phyloP scores from a whole-genome alignment of 1,140 invertebrate genomes.

The Leptopilina boulardi region DNA sequence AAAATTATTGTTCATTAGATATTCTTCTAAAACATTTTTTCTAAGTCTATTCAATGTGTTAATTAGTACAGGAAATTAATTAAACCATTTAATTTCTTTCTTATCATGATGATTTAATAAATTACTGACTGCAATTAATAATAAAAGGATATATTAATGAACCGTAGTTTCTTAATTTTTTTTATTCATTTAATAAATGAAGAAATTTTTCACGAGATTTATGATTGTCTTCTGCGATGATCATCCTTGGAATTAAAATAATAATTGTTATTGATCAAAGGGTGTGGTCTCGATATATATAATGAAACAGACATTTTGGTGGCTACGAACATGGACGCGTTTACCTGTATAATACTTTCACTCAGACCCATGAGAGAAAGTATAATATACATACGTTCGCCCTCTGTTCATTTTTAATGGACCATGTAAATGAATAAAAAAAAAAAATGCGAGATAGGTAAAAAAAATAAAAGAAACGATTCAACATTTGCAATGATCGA shows the following conservation, averaged over 20 bases:
- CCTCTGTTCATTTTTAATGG: slow-evolving; percentile 45
- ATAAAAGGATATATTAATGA: no score
- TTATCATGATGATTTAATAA: no score
- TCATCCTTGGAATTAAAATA: neutral
- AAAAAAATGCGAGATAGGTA: neutral
- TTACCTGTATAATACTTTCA: slow-evolving; percentile 58
- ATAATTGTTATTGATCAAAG: slow-evolving; percentile 35
- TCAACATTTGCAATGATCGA: neutral
- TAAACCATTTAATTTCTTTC: no score
- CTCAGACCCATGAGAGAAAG: slow-evolving; percentile 54
- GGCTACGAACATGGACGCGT: slow-evolving; percentile 32
- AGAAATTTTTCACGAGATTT: no score
- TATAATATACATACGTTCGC: slow-evolving; percentile 42
- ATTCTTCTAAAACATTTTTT: no score
- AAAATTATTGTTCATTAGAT: no score
- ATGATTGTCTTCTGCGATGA: no score
- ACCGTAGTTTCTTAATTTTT: no score
- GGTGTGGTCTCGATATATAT: slow-evolving; percentile 41
- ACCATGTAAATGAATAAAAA: slow-evolving; percentile 33
- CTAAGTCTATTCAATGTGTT: no score
- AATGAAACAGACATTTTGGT: slow-evolving; percentile 47
- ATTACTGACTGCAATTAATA: no score
- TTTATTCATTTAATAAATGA: no score
- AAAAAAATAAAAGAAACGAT: neutral
- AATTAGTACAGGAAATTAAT: no score